Percentiles rank a stretch among this genome's conserved stretches.
Evolutionary conservation across 2,113 vertebrate genomes (phyloP).

Genomic region (Pithys albifrons): DNA sequence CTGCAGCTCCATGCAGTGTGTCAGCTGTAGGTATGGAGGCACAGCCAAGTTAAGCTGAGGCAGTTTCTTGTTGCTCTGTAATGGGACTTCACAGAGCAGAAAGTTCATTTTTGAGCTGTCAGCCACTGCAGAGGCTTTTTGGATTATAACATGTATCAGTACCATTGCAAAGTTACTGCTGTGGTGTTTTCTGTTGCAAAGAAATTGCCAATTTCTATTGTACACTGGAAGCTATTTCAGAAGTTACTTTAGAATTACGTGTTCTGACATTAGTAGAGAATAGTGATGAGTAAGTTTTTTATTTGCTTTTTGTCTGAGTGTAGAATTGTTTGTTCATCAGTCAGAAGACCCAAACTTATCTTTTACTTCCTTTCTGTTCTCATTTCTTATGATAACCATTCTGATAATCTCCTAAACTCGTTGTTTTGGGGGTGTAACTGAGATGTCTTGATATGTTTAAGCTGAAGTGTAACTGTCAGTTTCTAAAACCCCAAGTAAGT

Average conservation of each 20-base stretch:
- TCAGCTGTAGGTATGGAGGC: neutral
- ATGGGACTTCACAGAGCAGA: neutral
- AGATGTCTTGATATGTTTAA: neutral
- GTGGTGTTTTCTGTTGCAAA: neutral
- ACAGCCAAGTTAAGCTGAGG: neutral
- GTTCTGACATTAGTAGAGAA: neutral
- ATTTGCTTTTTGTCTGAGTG: neutral
- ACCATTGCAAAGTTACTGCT: neutral
- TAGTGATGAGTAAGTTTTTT: neutral
- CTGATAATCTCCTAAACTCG: neutral
- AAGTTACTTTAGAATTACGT: neutral
- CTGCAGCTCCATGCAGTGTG: neutral
- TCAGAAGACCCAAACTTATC: neutral
- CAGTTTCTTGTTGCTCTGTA: neutral
- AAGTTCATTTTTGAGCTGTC: neutral
- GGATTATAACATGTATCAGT: neutral
- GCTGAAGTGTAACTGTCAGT: neutral
- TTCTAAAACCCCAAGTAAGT: neutral
- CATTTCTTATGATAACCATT: neutral
- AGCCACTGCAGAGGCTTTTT: neutral
- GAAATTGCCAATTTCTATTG: neutral
- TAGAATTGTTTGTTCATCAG: neutral
- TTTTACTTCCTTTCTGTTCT: neutral
- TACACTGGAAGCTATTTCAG: neutral
- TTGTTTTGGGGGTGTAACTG: neutral